These are phyloP conservation scores for Thunnus maccoyii DNA, from an alignment of 2,113 vertebrate species.

Conservation along the genomic window DNA sequence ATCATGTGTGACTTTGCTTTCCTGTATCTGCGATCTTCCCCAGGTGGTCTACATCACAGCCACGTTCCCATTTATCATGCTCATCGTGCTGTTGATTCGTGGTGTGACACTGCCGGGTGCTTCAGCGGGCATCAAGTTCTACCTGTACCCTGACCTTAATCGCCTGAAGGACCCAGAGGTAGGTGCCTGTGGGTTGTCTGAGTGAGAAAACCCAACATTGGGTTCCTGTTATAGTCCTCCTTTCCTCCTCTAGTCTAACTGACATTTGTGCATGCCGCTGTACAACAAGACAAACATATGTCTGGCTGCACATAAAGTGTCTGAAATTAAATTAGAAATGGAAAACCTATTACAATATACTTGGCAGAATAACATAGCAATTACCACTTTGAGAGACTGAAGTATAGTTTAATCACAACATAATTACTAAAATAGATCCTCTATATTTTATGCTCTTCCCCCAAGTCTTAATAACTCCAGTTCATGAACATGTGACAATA, in stretches of 20 bases:
- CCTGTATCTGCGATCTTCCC: neutral
- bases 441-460: neutral
- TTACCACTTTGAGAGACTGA: neutral
- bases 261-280: neutral
- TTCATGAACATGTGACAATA: neutral
- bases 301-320: too few relatives aligned
- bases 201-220: neutral
- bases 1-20: neutral
- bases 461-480: neutral
- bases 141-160: constrained; percentile 94
- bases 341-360: neutral
- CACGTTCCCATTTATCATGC: constrained; percentile 97
- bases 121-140: constrained; percentile 95
- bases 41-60: constrained; percentile 96
- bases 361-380: neutral
- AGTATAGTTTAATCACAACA: neutral
- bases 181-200: constrained; percentile 57
- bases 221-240: neutral
- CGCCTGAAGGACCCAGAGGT: constrained; percentile 97
- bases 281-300: neutral
- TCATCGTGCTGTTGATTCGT: constrained; percentile 94
- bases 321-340: too few relatives aligned
- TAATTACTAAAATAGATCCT: neutral
- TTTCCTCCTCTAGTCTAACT: neutral
- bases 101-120: constrained; percentile 97